These are phyloP conservation scores for Chascanopsetta lugubris DNA, from an alignment of 2,113 vertebrate genomes.

Conservation along the genomic window DNA sequence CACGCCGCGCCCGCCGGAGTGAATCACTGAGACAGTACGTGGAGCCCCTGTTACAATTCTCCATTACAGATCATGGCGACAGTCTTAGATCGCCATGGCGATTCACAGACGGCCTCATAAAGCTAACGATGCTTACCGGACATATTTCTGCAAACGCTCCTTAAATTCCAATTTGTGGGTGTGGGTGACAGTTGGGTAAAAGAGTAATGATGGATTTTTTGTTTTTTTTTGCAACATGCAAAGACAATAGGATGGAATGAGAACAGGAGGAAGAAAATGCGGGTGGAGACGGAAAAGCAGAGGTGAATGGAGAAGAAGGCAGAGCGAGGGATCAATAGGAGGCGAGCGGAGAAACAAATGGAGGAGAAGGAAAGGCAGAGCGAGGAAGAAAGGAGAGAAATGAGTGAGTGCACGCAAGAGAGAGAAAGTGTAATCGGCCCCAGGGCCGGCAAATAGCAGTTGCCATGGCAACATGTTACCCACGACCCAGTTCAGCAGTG, in stretches of 20 bases:
- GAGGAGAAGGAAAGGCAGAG: conserved; percentile 47
- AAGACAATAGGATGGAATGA: conserved; percentile 8
- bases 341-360: conserved; percentile 14
- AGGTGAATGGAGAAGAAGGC: conserved; percentile 47
- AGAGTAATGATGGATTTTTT: background rate
- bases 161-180: conserved; percentile 24
- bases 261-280: background rate
- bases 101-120: background rate
- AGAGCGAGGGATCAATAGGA: conserved; percentile 15
- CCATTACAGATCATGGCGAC: conserved; percentile 31
- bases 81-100: background rate
- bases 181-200: conserved; percentile 1
- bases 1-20: conserved; percentile 37
- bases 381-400: conserved; percentile 46
- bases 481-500: conserved; percentile 87
- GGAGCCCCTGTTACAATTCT: conserved; percentile 12
- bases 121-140: no score
- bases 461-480: conserved; percentile 92
- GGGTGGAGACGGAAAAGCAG: conserved; percentile 62
- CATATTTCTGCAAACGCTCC: background rate
- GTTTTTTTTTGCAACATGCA: background rate
- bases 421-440: conserved; percentile 82
- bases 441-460: conserved; percentile 85
- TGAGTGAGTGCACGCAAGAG: conserved; percentile 18
- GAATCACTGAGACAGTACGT: conserved; percentile 49